A percentile compares a stretch with the other conserved stretches of the same genome.
These are phyloP conservation scores for Cebus imitator DNA, from an alignment of 2,113 vertebrate genomes.

Conservation along the genomic window DNA sequence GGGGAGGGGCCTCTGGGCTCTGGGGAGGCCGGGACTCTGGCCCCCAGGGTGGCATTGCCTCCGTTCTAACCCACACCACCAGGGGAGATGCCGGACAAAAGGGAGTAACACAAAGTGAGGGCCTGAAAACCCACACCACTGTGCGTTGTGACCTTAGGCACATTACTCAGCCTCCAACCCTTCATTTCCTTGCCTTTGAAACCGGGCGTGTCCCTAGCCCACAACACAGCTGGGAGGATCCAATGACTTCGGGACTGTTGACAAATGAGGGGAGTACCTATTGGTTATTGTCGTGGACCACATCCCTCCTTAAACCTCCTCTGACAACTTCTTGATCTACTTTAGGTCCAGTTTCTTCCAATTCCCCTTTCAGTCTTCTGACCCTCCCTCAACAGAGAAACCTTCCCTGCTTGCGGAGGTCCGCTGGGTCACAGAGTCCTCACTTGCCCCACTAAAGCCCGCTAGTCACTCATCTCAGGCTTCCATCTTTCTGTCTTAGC, in stretches of 20 bases:
- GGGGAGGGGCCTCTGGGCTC: not conserved
- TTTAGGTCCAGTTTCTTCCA: not conserved
- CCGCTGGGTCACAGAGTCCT: not conserved
- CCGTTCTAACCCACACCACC: not conserved
- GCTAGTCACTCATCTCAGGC: not conserved
- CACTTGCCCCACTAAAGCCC: not conserved
- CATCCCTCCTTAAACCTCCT: not conserved
- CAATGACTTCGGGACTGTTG: not conserved
- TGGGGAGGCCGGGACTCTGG: not conserved
- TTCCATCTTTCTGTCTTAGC: not conserved
- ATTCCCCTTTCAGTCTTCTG: not conserved
- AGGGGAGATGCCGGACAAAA: not conserved
- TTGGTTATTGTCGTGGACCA: not conserved
- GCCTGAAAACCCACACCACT: not conserved
- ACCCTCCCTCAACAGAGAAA: not conserved
- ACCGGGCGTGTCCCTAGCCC: not conserved
- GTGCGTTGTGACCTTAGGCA: not conserved
- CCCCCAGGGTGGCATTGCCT: not conserved
- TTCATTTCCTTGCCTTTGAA: not conserved
- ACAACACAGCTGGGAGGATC: not conserved
- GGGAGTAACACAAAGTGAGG: not conserved
- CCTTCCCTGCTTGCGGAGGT: not conserved
- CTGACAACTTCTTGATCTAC: not conserved
- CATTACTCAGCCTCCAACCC: not conserved
- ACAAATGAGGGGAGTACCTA: not conserved